phyloP scores from a whole-genome alignment of 2,113 vertebrate species.

The Tetrao urogallus region DNA sequence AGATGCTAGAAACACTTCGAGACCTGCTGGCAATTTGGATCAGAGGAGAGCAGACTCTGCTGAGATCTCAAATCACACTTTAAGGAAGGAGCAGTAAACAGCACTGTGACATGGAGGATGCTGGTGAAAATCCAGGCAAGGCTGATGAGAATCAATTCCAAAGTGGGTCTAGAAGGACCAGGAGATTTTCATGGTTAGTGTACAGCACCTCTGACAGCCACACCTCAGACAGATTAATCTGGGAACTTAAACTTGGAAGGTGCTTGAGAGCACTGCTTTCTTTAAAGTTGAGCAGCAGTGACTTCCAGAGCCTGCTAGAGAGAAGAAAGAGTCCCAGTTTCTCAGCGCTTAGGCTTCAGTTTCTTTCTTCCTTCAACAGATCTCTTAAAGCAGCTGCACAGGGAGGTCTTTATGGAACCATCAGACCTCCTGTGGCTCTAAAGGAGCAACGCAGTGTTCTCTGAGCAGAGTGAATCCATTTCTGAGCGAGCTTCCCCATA shows the following conservation, averaged over 20 bases:
- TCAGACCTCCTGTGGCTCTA: background rate
- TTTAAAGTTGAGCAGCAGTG: background rate
- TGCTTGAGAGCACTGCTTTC: background rate
- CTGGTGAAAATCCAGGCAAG: conserved; percentile 8
- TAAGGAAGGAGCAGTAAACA: background rate
- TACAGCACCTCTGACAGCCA: background rate
- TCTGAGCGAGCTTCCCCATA: background rate
- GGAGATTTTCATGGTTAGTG: background rate
- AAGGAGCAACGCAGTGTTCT: background rate
- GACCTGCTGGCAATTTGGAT: conserved; percentile 56
- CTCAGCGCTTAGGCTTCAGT: background rate
- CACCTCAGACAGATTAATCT: background rate
- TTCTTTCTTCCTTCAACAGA: background rate
- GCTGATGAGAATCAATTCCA: background rate
- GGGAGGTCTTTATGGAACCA: background rate
- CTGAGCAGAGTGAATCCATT: background rate
- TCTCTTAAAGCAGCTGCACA: background rate
- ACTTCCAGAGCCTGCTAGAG: background rate
- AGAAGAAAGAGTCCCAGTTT: background rate
- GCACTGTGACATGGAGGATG: background rate
- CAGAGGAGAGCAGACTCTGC: conserved; percentile 26
- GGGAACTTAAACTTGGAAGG: background rate
- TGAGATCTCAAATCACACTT: background rate
- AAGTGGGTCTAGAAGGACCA: background rate
- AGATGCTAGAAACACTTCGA: conserved; percentile 27